Conservation (phyloP, 2,888 invertebrate species). For the Drosophila borborema region DNA sequence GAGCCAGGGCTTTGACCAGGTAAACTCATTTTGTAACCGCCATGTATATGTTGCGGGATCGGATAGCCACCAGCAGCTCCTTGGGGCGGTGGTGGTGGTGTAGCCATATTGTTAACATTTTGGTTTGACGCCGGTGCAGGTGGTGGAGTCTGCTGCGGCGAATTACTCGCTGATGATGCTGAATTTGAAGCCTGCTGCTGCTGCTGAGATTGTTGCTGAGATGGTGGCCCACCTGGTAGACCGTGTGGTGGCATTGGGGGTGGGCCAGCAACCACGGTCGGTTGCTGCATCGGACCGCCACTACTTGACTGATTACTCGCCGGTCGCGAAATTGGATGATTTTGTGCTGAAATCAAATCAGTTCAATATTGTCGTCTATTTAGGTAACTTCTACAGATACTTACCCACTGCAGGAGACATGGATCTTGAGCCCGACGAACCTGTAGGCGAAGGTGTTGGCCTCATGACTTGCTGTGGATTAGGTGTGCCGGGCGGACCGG, state of each 20-base stretch:
- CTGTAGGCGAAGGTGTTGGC: slow-evolving; percentile 96
- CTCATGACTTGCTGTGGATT: slow-evolving; percentile 93
- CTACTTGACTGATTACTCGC: slow-evolving; percentile 91
- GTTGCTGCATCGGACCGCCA: slow-evolving; percentile 83
- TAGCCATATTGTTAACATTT: slow-evolving; percentile 82
- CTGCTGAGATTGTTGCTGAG: slow-evolving; percentile 83
- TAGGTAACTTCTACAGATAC: slow-evolving; percentile 82
- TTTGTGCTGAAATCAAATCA: slow-evolving; percentile 87
- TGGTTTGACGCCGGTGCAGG: slow-evolving; percentile 82
- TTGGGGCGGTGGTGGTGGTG: slow-evolving; percentile 80
- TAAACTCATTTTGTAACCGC: slow-evolving; percentile 87
- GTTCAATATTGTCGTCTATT: neutral
- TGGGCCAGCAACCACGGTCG: slow-evolving; percentile 70
- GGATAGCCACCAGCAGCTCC: slow-evolving; percentile 80
- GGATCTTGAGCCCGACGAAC: slow-evolving; percentile 97
- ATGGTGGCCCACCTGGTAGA: slow-evolving; percentile 74
- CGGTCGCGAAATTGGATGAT: slow-evolving; percentile 98
- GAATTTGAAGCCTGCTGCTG: slow-evolving; percentile 78
- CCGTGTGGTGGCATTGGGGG: slow-evolving; percentile 82
- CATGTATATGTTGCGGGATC: slow-evolving; percentile 85
- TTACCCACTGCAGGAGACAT: slow-evolving; percentile 99
- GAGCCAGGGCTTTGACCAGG: slow-evolving; percentile 86
- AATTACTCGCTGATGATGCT: slow-evolving; percentile 82
- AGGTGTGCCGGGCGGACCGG: slow-evolving; percentile 87
- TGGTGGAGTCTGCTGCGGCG: slow-evolving; percentile 83